These are phyloP conservation scores for Polypedilum pembai DNA, from an alignment of 1,140 invertebrate species.

Conservation along the genomic window DNA sequence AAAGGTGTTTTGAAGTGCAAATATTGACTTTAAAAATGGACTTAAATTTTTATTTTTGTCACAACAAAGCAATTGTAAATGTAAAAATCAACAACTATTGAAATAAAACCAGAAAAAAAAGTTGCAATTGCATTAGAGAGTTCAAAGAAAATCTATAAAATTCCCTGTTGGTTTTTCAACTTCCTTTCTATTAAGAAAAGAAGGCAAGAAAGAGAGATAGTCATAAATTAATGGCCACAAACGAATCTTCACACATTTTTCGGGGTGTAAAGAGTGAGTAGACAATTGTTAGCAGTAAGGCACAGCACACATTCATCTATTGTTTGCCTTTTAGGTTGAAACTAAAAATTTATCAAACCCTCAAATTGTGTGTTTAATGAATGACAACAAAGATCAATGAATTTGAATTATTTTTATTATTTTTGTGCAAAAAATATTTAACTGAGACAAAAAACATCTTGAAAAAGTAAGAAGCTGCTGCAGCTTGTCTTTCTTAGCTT, in stretches of 20 bases:
- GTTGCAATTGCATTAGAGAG: too few species aligned
- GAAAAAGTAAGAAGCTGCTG: too few species aligned
- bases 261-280: not conserved
- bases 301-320: not conserved
- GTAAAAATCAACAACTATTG: too few species aligned
- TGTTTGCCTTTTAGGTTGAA: not conserved
- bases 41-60: conserved; percentile 2
- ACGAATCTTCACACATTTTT: conserved; percentile 8
- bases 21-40: conserved; percentile 14
- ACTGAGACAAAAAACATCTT: too few species aligned
- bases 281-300: not conserved
- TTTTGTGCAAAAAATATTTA: too few species aligned
- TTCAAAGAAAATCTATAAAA: not conserved
- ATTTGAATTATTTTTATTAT: not conserved
- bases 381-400: not conserved
- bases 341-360: not conserved
- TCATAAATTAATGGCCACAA: conserved; percentile 15
- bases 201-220: not conserved
- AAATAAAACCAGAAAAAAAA: too few species aligned
- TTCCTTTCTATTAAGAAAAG: conserved; percentile 12
- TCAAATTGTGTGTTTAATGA: conserved; percentile 1
- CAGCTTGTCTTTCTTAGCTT: too few species aligned
- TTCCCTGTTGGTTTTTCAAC: not conserved
- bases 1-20: not conserved
- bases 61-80: not conserved